Evolutionary conservation across 2,113 vertebrate genomes (phyloP).

Genomic region (Gallinago paraguaiae): DNA sequence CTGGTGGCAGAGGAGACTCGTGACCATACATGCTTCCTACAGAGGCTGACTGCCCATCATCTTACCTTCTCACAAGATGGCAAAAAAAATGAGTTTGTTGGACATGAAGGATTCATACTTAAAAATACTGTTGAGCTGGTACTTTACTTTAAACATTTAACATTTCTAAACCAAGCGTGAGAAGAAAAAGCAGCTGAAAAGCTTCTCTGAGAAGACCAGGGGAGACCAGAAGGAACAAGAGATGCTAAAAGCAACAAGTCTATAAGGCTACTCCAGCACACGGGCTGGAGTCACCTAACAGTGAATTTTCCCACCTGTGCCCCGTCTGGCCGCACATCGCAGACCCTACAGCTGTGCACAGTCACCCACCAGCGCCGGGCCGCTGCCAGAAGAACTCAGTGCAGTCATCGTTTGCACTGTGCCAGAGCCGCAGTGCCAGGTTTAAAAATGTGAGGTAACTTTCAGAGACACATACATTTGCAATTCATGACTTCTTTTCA

Average conservation of each 20-base stretch:
- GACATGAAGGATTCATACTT: neutral
- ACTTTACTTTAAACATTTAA: neutral
- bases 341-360: neutral
- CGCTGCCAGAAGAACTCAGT: neutral
- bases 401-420: neutral
- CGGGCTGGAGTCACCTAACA: neutral
- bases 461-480: constrained; percentile 10
- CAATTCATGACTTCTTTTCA: constrained; percentile 50
- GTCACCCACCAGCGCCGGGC: neutral
- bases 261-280: neutral
- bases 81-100: neutral
- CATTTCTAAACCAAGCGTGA: neutral
- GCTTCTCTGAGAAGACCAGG: neutral
- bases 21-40: neutral
- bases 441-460: constrained; percentile 6
- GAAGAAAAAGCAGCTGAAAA: neutral
- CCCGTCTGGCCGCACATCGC: neutral
- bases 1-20: neutral
- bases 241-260: neutral
- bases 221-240: neutral
- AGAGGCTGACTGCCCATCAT: neutral
- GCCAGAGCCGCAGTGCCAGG: constrained; percentile 17
- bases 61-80: neutral
- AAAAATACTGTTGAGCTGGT: neutral
- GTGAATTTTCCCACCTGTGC: neutral